A percentile compares a stretch with the other conserved stretches of the same genome.
These are phyloP conservation scores for Parapsyche elsis DNA, from an alignment of 1,140 invertebrate genomes.

Conservation along the genomic window DNA sequence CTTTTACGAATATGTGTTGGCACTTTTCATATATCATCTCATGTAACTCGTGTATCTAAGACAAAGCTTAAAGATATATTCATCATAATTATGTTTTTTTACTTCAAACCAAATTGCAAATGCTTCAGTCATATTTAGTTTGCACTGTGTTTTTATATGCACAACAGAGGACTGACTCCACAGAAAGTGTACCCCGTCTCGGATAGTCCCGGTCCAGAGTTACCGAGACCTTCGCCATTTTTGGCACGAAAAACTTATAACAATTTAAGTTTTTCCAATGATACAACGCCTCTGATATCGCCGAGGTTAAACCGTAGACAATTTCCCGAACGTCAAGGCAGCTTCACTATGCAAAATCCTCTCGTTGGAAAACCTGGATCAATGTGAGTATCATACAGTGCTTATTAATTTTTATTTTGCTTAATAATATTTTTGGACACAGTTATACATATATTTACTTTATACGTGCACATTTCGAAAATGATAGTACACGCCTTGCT, in stretches of 20 bases:
- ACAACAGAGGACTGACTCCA: slow-evolving; percentile 54
- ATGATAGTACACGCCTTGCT: too few species aligned
- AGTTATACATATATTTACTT: too few species aligned
- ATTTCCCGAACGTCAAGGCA: slow-evolving; percentile 52
- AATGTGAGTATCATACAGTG: slow-evolving; percentile 58
- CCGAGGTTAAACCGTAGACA: slow-evolving; percentile 57
- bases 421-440: too few species aligned
- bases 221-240: slow-evolving; percentile 53
- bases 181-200: slow-evolving; percentile 43
- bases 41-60: not conserved
- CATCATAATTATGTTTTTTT: not conserved
- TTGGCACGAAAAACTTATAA: slow-evolving; percentile 53
- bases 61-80: not conserved
- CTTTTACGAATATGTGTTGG: not conserved
- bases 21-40: not conserved
- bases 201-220: slow-evolving; percentile 46
- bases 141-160: slow-evolving; percentile 52
- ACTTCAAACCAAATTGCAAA: not conserved
- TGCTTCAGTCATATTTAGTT: slow-evolving; percentile 40
- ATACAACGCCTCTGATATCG: slow-evolving; percentile 56
- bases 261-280: slow-evolving; percentile 42
- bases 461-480: too few species aligned
- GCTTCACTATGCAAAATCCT: slow-evolving; percentile 56
- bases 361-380: slow-evolving; percentile 57
- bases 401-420: not conserved